These are phyloP conservation scores for Bombus confusus DNA, from an alignment of 1,140 invertebrate genomes.

Conservation along the genomic window DNA sequence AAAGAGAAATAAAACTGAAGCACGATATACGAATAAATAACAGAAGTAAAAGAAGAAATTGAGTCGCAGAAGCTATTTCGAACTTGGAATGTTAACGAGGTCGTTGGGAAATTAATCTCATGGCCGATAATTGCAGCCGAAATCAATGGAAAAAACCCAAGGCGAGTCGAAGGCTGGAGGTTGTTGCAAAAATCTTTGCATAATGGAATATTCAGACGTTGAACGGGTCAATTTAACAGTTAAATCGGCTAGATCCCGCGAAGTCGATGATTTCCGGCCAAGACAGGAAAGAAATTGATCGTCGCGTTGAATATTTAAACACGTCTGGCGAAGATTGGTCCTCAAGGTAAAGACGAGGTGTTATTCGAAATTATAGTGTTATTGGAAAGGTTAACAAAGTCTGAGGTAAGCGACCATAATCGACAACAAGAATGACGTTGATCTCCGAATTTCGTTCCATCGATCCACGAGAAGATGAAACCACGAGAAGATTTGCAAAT, in stretches of 20 bases:
- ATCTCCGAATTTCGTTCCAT: neutral
- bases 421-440: neutral
- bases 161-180: neutral
- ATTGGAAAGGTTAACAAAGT: slow-evolving; percentile 19
- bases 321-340: neutral
- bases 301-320: neutral
- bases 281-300: slow-evolving; percentile 5
- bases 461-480: neutral
- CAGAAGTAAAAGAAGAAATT: neutral
- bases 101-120: slow-evolving; percentile 21
- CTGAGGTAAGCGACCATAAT: slow-evolving; percentile 29
- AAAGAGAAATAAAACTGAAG: neutral
- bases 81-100: neutral
- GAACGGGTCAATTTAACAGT: slow-evolving; percentile 1
- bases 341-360: neutral
- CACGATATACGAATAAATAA: neutral
- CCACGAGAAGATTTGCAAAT: neutral
- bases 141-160: slow-evolving; percentile 25
- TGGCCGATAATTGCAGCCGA: slow-evolving; percentile 40
- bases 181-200: neutral
- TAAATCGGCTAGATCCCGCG: slow-evolving; percentile 3
- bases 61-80: neutral
- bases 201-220: neutral
- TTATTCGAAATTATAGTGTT: neutral
- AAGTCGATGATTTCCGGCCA: slow-evolving; percentile 2